These are phyloP conservation scores for Loris lydekkerianus DNA, from an alignment of 2,797 vertebrate species.

Conservation along the genomic window DNA sequence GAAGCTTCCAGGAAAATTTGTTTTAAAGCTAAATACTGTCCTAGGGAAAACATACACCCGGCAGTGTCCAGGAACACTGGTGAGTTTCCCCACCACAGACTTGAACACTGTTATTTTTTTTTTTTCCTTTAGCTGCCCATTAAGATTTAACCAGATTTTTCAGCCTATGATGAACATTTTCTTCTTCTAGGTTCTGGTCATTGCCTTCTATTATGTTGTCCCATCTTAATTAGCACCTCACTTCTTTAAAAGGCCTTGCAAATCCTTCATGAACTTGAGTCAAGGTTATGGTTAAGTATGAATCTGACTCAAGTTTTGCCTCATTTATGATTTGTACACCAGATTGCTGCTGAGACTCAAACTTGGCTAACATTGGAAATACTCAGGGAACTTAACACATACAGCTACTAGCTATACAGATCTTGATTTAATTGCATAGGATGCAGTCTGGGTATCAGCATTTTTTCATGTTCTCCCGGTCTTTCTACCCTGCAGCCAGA, in stretches of 20 bases:
- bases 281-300: background rate
- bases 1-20: background rate
- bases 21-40: conserved; percentile 16
- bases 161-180: background rate
- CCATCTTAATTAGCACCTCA: background rate
- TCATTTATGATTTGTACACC: background rate
- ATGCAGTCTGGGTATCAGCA: background rate
- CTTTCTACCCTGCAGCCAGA: background rate
- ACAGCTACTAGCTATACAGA: background rate
- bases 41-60: background rate
- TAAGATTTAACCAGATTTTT: background rate
- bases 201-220: background rate
- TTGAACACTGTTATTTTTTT: background rate
- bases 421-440: background rate
- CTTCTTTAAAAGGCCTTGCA: background rate
- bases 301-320: background rate
- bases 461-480: background rate
- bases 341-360: background rate
- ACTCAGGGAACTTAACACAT: background rate
- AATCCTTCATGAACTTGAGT: conserved; percentile 17
- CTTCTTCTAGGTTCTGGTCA: background rate
- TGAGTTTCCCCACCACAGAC: background rate
- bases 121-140: background rate
- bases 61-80: background rate
- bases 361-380: background rate